Conservation (phyloP, 1,140 invertebrate genomes). For the Drosophila bocki region DNA sequence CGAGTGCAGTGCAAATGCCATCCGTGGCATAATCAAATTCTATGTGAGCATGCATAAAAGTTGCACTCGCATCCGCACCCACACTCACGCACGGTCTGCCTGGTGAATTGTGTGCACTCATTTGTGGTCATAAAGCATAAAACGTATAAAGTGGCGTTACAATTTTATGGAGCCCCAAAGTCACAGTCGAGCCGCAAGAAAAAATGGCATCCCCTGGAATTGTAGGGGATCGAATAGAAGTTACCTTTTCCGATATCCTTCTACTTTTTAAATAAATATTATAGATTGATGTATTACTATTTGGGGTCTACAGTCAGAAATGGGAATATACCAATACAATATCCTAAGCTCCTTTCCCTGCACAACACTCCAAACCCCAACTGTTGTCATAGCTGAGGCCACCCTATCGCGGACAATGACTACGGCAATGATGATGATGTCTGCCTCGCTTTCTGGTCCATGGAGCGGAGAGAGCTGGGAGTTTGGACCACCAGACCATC, state of each 20-base stretch:
- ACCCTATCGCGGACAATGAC: constrained; percentile 1
- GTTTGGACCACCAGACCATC: constrained; percentile 55
- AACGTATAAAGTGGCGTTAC: constrained; percentile 80
- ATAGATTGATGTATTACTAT: no score
- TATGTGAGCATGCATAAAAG: constrained; percentile 75
- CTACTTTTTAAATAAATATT: neutral
- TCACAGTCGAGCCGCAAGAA: constrained; percentile 58
- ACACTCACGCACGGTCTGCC: constrained; percentile 38
- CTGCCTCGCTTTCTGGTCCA: constrained; percentile 37
- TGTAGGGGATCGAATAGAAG: neutral
- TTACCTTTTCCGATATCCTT: constrained; percentile 19
- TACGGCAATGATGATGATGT: constrained; percentile 53
- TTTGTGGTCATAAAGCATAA: constrained; percentile 84
- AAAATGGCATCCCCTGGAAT: neutral
- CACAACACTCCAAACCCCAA: neutral
- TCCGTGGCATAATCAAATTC: constrained; percentile 77
- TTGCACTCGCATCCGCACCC: constrained; percentile 41
- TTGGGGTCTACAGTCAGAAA: neutral
- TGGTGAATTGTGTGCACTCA: constrained; percentile 72
- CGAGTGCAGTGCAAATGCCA: constrained; percentile 62
- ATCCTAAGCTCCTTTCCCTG: neutral
- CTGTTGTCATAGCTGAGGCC: neutral
- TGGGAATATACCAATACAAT: neutral
- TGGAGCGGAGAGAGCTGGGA: constrained; percentile 7
- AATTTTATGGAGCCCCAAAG: constrained; percentile 76